Conservation (phyloP, 1,140 invertebrate species). For the Drosophila teissieri region DNA sequence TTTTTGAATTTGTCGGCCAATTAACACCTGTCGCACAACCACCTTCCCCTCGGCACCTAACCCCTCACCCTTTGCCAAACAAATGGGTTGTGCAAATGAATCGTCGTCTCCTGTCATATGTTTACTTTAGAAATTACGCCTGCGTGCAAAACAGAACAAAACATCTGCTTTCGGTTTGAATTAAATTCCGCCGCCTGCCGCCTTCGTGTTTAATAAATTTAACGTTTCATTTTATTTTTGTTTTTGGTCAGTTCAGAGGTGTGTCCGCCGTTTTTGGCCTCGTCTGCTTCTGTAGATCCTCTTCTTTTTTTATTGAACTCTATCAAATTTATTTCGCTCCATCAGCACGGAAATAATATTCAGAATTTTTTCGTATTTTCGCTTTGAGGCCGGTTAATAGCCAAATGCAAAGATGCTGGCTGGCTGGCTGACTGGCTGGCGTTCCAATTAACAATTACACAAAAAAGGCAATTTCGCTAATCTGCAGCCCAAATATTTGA, state of each 20-base stretch:
- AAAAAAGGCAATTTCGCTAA: constrained; percentile 45
- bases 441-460: constrained; percentile 62
- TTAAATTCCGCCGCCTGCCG: constrained; percentile 36
- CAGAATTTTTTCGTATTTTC: constrained; percentile 4
- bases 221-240: background rate
- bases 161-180: constrained; percentile 44
- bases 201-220: constrained; percentile 59
- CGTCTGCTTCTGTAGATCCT: constrained; percentile 13
- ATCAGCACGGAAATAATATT: constrained; percentile 22
- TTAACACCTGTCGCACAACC: constrained; percentile 63
- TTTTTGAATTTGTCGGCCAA: constrained; percentile 74
- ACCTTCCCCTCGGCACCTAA: constrained; percentile 23
- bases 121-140: constrained; percentile 65
- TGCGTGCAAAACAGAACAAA: constrained; percentile 50
- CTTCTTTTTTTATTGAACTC: constrained; percentile 3
- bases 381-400: background rate
- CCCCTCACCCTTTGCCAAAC: constrained; percentile 43
- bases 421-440: background rate
- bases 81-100: constrained; percentile 71
- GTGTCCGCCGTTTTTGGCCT: constrained; percentile 38
- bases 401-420: constrained; percentile 4
- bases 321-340: constrained; percentile 21
- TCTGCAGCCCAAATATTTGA: constrained; percentile 47
- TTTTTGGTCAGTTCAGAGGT: constrained; percentile 33
- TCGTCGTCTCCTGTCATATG: constrained; percentile 46